These are phyloP conservation scores for Campoplex capitator DNA, from an alignment of 2,888 invertebrate genomes.

Conservation along the genomic window DNA sequence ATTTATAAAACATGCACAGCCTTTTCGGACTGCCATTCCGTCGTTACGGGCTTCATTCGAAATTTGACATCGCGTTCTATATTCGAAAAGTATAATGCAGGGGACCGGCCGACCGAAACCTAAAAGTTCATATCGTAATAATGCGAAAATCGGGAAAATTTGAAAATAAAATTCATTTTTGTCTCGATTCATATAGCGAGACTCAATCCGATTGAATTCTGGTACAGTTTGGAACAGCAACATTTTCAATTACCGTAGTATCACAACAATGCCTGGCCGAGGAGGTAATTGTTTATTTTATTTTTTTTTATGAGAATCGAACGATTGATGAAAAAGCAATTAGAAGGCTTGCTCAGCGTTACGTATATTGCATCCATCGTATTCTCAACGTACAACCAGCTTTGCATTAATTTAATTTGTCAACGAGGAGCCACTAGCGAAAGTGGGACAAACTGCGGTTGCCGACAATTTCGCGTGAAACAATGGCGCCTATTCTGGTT, in stretches of 20 bases:
- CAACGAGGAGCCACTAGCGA: slow-evolving; percentile 48
- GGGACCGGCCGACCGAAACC: too few relatives aligned
- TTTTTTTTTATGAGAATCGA: background rate
- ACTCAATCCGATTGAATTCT: too few relatives aligned
- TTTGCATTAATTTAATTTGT: slow-evolving; percentile 50
- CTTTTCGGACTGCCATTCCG: background rate
- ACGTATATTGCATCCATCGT: background rate
- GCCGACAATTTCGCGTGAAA: slow-evolving; percentile 43
- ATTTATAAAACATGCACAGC: background rate
- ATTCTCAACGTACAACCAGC: slow-evolving; percentile 6
- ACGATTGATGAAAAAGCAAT: background rate
- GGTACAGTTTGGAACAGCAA: too few relatives aligned
- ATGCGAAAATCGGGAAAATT: background rate
- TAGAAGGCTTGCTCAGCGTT: background rate
- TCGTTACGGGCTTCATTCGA: background rate
- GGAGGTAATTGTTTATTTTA: too few relatives aligned
- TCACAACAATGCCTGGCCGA: background rate
- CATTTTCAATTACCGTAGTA: background rate
- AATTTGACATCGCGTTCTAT: too few relatives aligned
- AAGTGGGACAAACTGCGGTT: slow-evolving; percentile 60
- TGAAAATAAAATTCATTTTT: background rate
- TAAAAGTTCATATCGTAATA: background rate
- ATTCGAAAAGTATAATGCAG: too few relatives aligned
- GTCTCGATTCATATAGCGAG: too few relatives aligned
- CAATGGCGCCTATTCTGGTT: slow-evolving; percentile 49